Evolutionary conservation across 2,888 invertebrate species (phyloP).

Genomic region (Drosophila tripunctata): DNA sequence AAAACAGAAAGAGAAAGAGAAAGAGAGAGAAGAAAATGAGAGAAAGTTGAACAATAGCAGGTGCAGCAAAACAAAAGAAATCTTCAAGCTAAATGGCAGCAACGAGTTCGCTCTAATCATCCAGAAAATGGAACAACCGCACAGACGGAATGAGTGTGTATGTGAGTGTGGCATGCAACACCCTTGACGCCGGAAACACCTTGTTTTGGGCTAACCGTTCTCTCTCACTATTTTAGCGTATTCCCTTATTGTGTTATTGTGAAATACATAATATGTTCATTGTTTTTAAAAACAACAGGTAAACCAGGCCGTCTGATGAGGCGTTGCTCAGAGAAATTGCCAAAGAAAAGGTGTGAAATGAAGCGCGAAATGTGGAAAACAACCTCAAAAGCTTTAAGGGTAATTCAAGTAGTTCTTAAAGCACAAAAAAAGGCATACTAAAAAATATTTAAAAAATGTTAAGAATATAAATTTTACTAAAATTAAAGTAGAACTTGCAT

Average conservation of each 20-base stretch:
- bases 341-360: slow-evolving; percentile 11
- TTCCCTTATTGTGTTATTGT: slow-evolving; percentile 43
- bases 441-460: no score
- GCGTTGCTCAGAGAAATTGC: slow-evolving; percentile 12
- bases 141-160: slow-evolving; percentile 11
- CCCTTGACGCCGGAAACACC: slow-evolving; percentile 56
- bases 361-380: slow-evolving; percentile 3
- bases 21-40: not conserved
- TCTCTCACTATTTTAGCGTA: slow-evolving; percentile 1
- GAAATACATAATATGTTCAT: slow-evolving; percentile 64
- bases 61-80: slow-evolving; percentile 51
- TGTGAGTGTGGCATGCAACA: slow-evolving; percentile 18
- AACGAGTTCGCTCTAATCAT: slow-evolving; percentile 63
- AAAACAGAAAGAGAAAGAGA: not conserved
- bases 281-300: slow-evolving; percentile 67
- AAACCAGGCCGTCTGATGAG: slow-evolving; percentile 40
- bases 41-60: not conserved
- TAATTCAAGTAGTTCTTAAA: slow-evolving; percentile 2
- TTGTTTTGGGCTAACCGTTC: slow-evolving; percentile 52
- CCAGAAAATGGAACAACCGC: slow-evolving; percentile 42
- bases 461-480: no score
- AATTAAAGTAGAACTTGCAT: no score
- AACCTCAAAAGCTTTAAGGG: slow-evolving; percentile 4
- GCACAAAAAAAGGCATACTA: no score
- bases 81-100: slow-evolving; percentile 34